phyloP scores from a whole-genome alignment of 2,888 invertebrate species.

The Atrina japonica region DNA sequence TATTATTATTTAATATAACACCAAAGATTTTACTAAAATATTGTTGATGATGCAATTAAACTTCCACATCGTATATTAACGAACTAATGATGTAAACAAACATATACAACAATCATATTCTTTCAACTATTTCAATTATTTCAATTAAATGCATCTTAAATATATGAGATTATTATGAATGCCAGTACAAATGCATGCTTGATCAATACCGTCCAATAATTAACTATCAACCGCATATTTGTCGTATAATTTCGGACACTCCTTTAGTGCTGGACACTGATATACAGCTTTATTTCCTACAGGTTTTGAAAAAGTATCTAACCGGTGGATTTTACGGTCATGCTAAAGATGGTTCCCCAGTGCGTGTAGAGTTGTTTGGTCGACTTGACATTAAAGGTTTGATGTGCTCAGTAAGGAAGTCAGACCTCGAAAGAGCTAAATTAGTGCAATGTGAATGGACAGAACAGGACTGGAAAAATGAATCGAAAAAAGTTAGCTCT shows the following conservation, averaged over 20 bases:
- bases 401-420: slow-evolving; percentile 75
- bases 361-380: slow-evolving; percentile 77
- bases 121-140: too few species aligned
- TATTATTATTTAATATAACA: too few species aligned
- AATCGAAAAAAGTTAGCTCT: slow-evolving; percentile 71
- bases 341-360: slow-evolving; percentile 78
- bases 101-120: too few species aligned
- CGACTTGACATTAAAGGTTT: slow-evolving; percentile 79
- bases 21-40: too few species aligned
- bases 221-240: too few species aligned
- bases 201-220: too few species aligned
- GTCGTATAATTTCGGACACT: neutral
- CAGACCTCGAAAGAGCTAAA: slow-evolving; percentile 78
- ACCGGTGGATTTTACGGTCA: slow-evolving; percentile 78
- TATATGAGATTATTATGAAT: too few species aligned
- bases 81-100: too few species aligned
- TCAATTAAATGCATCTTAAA: too few species aligned
- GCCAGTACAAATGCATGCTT: too few species aligned
- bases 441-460: slow-evolving; percentile 76
- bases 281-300: neutral
- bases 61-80: too few species aligned
- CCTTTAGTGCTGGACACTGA: neutral
- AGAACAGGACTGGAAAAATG: slow-evolving; percentile 72
- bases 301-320: slow-evolving; percentile 77
- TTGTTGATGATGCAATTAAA: too few species aligned